Evolutionary conservation across 2,888 invertebrate species (phyloP), one percentile per base, ranked within the genome.

Genomic region (Cyaniris semiargus): DNA sequence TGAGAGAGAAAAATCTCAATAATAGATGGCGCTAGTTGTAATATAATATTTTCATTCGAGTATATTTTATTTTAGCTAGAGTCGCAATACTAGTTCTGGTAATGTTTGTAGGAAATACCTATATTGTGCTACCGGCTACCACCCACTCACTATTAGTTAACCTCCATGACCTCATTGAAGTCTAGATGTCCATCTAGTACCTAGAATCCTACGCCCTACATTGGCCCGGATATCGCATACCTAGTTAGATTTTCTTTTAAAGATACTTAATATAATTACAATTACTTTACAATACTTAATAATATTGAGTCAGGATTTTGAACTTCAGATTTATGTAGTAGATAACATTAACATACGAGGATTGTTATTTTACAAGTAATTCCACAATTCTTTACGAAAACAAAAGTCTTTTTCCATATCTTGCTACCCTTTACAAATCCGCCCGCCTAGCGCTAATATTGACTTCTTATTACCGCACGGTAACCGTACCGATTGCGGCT

Each of bases 381-480:
- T 18, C 15, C 31, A 15, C 5, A 34, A 34, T 4, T 48, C 15
- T 48, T 15, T 38, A 34, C 38, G 15, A 53, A 34, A 58, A 76
- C 6, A 31, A 74, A 70, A 83, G 81, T 80, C 82, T 76, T 8
- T 78, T 82, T 89, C 91, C 87, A 86, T 78, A 84, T 76, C 79
- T 79, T 70, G 56, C 15, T 71, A 81, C 60, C 82, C 76, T 70
- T 80, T 79, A 80, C 76, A 84, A 84, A 83, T 89, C 92, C 90
- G 91, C 89, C 90, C 91, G 89, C 89, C 90, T 86, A 87, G 82
- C 82, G 83, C 85, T 84, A 86, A 86, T 86, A 85, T 86, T 86
- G 84, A 86, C 85, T 85, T 86, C 85, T 86, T 85, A 86, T 88
- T 86, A 87, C 86, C 85, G 83, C 83, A 83, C 79, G 83, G 82